Evolutionary conservation across 92 coral and sea anemone species (phyloP), one percentile per base, ranked within the genome.

Genomic region (Metridium senile): DNA sequence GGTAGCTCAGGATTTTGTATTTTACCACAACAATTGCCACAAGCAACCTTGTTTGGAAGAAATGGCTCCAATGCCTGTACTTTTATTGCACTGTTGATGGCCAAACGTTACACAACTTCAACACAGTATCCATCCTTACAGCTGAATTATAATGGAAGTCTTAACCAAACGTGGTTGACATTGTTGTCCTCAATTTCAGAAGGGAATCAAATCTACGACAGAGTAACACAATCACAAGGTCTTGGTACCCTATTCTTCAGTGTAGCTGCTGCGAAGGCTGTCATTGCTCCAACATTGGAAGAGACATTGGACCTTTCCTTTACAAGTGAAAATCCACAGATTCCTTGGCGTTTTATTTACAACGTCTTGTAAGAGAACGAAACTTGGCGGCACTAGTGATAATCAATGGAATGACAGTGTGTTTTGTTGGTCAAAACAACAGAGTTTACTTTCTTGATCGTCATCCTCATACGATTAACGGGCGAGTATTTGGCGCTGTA

Each of bases 51-150:
- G 71, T 34, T 76, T 65, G 87, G 83, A 28, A 83, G 87, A 58
- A 77, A 78, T 71, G 88, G 77, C 35, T 79, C 84, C 57, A 79
- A 68, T 84, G 84, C 80, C 32, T 71, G 84, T 43, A 70, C 84
- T 45, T 80, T 80, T 56, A 61, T 61, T 21, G 66, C 33, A 4
- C 23, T 61, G 4, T 18, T 61, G 4, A 2, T 61, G 32, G 30
- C 33, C 11, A 61, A 61, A 27, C 1, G 1, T 4, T 61, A 22
- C 66, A 54, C 25, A 54, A 54, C 8, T 54, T 54, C 61, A 8
- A 4, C 26, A 26, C 68, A 67, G 22, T 20, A 68, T 68, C 49
- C 54, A 33, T 18, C 54, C n/a, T 56, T 68, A 10, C 74, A 70
- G 54, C 45, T 70, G 32, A 47, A 26, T 35, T 47, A 25, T 47